A percentile compares a stretch with the other conserved stretches of the same genome.
These are phyloP conservation scores for Enhydra lutris DNA, from an alignment of 2,113 vertebrate species.

Conservation along the genomic window DNA sequence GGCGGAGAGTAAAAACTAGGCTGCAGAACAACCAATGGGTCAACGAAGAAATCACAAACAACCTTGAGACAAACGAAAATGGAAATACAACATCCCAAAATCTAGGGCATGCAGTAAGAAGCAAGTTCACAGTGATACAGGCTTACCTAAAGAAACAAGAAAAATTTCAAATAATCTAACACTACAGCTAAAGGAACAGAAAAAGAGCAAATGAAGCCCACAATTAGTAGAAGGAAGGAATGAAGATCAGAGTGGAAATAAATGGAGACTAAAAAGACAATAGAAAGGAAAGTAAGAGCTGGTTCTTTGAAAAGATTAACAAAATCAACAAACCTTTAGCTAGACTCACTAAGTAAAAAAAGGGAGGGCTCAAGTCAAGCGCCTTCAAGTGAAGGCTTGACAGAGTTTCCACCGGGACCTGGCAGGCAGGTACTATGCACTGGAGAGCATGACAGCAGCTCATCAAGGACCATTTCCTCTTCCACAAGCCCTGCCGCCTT, in stretches of 20 bases:
- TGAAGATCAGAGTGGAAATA: neutral
- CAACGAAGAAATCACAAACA: neutral
- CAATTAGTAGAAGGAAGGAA: neutral
- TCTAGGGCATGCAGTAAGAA: neutral
- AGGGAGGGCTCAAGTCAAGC: neutral
- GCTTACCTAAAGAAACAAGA: neutral
- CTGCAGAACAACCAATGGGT: neutral
- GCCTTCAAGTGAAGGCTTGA: conserved; percentile 89
- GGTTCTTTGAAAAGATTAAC: neutral
- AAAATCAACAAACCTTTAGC: neutral
- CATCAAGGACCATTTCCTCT: conserved; percentile 97
- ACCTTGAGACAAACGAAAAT: neutral
- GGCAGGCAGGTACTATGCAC: conserved; percentile 92
- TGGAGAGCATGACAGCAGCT: conserved; percentile 95
- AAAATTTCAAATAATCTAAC: neutral
- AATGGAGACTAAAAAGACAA: neutral
- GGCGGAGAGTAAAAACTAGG: neutral
- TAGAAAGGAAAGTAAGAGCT: neutral
- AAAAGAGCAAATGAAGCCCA: neutral
- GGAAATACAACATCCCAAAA: neutral
- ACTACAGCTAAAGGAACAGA: neutral
- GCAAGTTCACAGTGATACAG: neutral
- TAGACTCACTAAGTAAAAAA: neutral
- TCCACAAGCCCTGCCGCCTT: conserved; percentile 95
- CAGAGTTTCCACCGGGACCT: conserved; percentile 85